Evolutionary conservation across 2,888 invertebrate genomes (phyloP).

Genomic region (Bembecia ichneumoniformis): DNA sequence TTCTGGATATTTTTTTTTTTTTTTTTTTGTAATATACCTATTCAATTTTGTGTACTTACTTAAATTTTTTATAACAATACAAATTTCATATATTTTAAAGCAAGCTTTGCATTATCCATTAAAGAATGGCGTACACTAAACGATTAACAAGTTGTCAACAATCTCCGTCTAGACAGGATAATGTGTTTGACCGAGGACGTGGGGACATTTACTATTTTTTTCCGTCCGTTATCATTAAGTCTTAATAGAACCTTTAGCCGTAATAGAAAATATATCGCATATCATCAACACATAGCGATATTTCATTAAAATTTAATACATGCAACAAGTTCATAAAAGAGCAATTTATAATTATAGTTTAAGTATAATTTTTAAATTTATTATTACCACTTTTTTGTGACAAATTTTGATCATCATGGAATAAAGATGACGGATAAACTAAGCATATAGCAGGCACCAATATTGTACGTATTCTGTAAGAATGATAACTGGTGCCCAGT

Average conservation of each 20-base stretch:
- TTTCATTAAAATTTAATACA: no score
- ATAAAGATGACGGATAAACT: no score
- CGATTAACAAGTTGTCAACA: conserved; percentile 25
- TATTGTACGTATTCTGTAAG: no score
- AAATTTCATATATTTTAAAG: not conserved
- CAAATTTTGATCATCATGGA: no score
- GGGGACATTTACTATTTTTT: not conserved
- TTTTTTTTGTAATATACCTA: not conserved
- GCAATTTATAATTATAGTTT: no score
- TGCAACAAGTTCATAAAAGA: no score
- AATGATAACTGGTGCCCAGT: no score
- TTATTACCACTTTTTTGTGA: no score
- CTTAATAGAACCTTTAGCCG: not conserved
- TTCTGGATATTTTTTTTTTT: not conserved
- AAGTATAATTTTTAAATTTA: no score
- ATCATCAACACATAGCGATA: no score
- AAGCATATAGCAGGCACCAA: no score
- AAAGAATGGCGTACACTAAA: conserved; percentile 18
- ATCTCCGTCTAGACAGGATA: conserved; percentile 36
- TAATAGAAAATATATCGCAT: not conserved
- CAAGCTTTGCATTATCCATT: conserved; percentile 1
- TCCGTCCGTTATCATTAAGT: not conserved
- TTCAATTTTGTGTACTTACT: not conserved
- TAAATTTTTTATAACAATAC: not conserved
- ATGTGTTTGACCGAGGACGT: conserved; percentile 17